Conservation (phyloP, 2,888 invertebrate genomes). For the Helobdella robusta region DNA sequence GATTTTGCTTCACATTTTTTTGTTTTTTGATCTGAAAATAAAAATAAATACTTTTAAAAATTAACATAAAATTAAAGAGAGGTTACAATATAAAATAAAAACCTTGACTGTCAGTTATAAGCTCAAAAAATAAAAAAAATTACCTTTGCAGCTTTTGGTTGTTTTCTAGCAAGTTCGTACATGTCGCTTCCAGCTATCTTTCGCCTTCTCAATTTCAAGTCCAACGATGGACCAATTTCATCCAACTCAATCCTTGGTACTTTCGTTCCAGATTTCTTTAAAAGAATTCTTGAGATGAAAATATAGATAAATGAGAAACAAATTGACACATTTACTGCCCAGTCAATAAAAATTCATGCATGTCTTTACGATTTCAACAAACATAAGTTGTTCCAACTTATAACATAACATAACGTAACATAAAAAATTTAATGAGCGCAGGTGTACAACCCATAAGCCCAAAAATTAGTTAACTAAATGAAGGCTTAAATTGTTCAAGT, state of each 20-base stretch:
- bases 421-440: too few species aligned
- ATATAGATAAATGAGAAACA: not conserved
- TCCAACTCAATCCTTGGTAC: constrained; percentile 82
- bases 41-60: not conserved
- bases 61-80: not conserved
- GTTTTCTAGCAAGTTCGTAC: constrained; percentile 45
- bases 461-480: too few species aligned
- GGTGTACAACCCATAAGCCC: too few species aligned
- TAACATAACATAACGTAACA: too few species aligned
- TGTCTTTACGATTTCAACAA: too few species aligned
- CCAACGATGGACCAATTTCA: constrained; percentile 85
- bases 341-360: too few species aligned
- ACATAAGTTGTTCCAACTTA: too few species aligned
- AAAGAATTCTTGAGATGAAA: constrained; percentile 56
- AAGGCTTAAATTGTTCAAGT: too few species aligned
- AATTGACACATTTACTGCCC: not conserved
- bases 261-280: constrained; percentile 82
- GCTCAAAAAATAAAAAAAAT: constrained; percentile 1
- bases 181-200: constrained; percentile 82
- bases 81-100: not conserved
- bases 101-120: not conserved
- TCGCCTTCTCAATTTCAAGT: constrained; percentile 72
- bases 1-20: constrained; percentile 81
- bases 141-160: constrained; percentile 47
- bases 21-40: constrained; percentile 63